A percentile compares a stretch with the other conserved stretches of the same genome.
These are phyloP conservation scores for Anas platyrhynchos DNA, from an alignment of 2,113 vertebrate genomes.

Conservation along the genomic window DNA sequence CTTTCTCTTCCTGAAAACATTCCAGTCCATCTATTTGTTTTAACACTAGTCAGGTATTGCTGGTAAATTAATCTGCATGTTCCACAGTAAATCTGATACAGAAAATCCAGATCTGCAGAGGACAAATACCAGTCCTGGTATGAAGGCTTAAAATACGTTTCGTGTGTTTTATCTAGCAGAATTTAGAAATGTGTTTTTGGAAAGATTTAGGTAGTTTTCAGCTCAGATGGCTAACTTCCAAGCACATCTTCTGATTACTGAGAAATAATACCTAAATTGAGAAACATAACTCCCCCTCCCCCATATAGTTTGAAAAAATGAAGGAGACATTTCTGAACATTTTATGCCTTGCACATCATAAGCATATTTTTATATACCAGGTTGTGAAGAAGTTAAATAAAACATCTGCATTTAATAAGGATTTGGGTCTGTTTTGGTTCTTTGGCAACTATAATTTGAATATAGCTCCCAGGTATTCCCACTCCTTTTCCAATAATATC, in stretches of 20 bases:
- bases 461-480: not conserved
- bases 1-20: not conserved
- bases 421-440: not conserved
- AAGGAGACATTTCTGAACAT: not conserved
- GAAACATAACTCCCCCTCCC: not conserved
- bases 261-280: slow-evolving; percentile 6
- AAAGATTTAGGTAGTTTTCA: slow-evolving; percentile 12
- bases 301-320: not conserved
- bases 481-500: not conserved
- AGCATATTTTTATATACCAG: not conserved
- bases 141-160: not conserved
- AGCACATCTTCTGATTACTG: not conserved
- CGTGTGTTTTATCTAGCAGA: not conserved
- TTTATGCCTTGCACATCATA: not conserved
- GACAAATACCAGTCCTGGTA: not conserved
- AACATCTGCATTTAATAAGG: slow-evolving; percentile 13
- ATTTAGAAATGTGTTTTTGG: not conserved
- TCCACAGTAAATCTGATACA: not conserved
- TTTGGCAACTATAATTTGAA: not conserved
- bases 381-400: not conserved
- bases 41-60: not conserved
- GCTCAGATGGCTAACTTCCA: not conserved
- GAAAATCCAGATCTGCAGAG: slow-evolving; percentile 4
- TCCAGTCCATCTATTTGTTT: not conserved
- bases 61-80: slow-evolving; percentile 8